Evolutionary conservation across 2,797 vertebrate genomes (phyloP).

Genomic region (Danio kyathit): DNA sequence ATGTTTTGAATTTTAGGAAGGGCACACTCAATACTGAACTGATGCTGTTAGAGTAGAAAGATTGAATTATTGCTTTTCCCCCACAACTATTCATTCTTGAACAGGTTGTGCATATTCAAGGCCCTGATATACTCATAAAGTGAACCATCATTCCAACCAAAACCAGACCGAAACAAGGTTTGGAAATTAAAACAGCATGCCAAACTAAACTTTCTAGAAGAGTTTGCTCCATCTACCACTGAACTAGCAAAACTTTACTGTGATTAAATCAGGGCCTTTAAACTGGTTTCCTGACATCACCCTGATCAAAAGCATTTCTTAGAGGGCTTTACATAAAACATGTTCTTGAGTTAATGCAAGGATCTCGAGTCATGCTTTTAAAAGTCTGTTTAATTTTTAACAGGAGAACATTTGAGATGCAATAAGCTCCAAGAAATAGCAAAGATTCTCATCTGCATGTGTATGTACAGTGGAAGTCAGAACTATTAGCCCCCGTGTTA

Average conservation of each 20-base stretch:
- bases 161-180: too few relatives aligned
- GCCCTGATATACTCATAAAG: too few relatives aligned
- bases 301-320: background rate
- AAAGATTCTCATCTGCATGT: background rate
- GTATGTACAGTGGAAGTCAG: background rate
- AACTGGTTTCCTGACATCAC: background rate
- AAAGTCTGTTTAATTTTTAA: background rate
- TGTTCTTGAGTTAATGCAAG: background rate
- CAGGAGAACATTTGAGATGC: background rate
- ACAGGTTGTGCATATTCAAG: background rate
- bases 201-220: too few relatives aligned
- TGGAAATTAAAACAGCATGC: too few relatives aligned
- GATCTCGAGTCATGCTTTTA: background rate
- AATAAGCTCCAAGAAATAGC: background rate
- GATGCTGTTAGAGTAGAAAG: constrained; percentile 17
- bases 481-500: too few relatives aligned
- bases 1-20: constrained; percentile 28
- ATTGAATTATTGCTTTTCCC: background rate
- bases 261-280: too few relatives aligned
- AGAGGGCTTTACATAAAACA: background rate
- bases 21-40: background rate
- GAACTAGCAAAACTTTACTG: too few relatives aligned
- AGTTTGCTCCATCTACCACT: too few relatives aligned
- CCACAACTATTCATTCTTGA: background rate
- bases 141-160: too few relatives aligned